Conservation (phyloP, 2,113 vertebrate species). For the Mola mola region DNA sequence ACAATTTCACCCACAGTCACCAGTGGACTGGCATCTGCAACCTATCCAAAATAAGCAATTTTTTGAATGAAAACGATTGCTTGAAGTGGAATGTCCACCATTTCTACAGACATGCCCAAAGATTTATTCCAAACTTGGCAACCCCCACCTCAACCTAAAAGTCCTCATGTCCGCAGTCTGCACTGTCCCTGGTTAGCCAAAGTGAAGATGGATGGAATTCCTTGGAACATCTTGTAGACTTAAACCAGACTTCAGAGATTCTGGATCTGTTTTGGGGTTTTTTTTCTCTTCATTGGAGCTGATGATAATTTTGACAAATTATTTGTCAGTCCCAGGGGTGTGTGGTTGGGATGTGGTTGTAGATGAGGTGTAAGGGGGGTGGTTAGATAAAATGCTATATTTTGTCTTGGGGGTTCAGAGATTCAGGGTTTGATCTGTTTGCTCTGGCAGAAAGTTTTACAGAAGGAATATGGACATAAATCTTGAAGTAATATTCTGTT, state of each 20-base stretch:
- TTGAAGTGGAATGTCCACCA: conserved; percentile 14
- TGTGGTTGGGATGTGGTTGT: conserved; percentile 11
- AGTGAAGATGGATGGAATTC: conserved; percentile 50
- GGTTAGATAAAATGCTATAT: conserved; percentile 15
- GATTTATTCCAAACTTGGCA: conserved; percentile 6
- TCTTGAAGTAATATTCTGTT: conserved; percentile 2
- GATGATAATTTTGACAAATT: conserved; percentile 59
- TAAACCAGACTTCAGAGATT: conserved; percentile 60
- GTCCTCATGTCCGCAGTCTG: background rate
- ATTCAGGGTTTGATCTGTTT: conserved; percentile 6
- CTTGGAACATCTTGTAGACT: conserved; percentile 55
- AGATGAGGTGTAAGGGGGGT: conserved; percentile 29
- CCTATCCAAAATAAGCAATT: conserved; percentile 56
- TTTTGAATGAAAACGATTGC: conserved; percentile 26
- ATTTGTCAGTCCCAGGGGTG: conserved; percentile 8
- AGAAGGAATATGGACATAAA: background rate
- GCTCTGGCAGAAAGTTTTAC: background rate
- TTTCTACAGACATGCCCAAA: conserved; percentile 28
- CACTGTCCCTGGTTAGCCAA: conserved; percentile 31
- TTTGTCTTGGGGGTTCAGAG: background rate
- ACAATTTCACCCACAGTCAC: conserved; percentile 51
- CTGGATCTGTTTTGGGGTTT: conserved; percentile 21
- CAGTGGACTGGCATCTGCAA: conserved; percentile 12
- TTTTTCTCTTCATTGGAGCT: conserved; percentile 15
- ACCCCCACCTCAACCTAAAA: conserved; percentile 7